These are phyloP conservation scores for Phenacoccus solenopsis DNA, from an alignment of 1,140 invertebrate species.

Conservation along the genomic window DNA sequence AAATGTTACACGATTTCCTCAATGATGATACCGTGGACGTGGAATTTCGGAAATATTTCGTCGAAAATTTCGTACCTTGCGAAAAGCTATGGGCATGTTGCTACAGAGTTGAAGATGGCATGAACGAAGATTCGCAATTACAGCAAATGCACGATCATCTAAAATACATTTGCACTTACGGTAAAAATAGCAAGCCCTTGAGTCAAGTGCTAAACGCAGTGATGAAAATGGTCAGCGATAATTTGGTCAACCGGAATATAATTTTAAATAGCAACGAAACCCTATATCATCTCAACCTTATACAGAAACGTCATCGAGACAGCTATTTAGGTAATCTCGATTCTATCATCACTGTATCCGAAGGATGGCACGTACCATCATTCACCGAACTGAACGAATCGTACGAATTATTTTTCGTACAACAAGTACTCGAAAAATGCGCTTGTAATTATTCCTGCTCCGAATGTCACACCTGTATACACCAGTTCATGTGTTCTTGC, in stretches of 20 bases:
- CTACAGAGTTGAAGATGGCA: not conserved
- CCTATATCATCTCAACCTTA: not conserved
- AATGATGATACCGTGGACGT: not conserved
- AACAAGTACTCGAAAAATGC: not conserved
- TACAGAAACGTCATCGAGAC: not conserved
- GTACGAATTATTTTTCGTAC: not conserved
- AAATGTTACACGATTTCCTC: not conserved
- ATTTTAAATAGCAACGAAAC: not conserved
- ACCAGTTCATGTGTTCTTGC: slow-evolving; percentile 17
- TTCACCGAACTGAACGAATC: not conserved
- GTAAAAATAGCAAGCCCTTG: not conserved
- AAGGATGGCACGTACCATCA: not conserved
- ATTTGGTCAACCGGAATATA: not conserved
- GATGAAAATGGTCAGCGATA: not conserved
- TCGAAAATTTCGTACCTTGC: not conserved
- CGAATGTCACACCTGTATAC: slow-evolving; percentile 10
- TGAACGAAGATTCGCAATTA: not conserved
- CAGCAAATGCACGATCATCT: not conserved
- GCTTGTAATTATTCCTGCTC: not conserved
- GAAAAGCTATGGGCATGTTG: not conserved
- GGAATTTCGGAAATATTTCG: not conserved
- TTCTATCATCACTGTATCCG: not conserved
- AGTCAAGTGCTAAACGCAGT: not conserved
- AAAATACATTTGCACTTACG: not conserved
- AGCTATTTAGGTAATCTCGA: not conserved